These are phyloP conservation scores for Apamea monoglypha DNA, from an alignment of 2,888 invertebrate genomes.

Conservation along the genomic window DNA sequence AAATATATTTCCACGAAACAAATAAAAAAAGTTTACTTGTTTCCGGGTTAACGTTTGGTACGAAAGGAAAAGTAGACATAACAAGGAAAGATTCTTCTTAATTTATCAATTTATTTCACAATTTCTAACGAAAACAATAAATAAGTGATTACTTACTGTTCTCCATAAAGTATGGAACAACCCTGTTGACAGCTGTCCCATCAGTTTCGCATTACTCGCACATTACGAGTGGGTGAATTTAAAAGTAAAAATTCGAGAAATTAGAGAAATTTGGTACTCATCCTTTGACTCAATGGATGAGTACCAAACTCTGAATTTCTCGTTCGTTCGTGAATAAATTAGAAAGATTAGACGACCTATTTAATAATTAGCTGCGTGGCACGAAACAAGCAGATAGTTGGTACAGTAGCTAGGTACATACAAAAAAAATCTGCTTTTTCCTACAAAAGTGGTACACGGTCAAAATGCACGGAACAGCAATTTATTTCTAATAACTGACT, in stretches of 20 bases:
- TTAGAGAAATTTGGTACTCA: conserved; percentile 1
- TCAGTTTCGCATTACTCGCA: conserved; percentile 19
- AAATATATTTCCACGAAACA: neutral
- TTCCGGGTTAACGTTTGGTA: neutral
- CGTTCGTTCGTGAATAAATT: conserved; percentile 9
- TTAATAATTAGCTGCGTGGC: neutral
- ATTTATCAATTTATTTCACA: neutral
- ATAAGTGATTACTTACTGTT: conserved; percentile 2
- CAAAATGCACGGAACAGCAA: neutral
- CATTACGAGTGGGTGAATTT: conserved; percentile 14
- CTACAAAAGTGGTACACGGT: neutral
- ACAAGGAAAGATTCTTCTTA: neutral
- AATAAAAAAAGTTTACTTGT: neutral
- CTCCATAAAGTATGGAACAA: neutral
- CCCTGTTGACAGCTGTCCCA: conserved; percentile 17
- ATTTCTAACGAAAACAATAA: neutral
- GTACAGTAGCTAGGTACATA: neutral
- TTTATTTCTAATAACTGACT: neutral
- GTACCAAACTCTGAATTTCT: too few relatives aligned
- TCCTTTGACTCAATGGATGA: neutral
- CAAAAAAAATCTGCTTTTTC: neutral
- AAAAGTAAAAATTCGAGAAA: neutral
- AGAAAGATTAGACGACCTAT: neutral
- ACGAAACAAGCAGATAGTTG: neutral
- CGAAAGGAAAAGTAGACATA: neutral